A percentile compares a stretch with the other conserved stretches of the same genome.
These are phyloP conservation scores for Crepidodera aurea DNA, from an alignment of 2,888 invertebrate genomes.

Conservation along the genomic window DNA sequence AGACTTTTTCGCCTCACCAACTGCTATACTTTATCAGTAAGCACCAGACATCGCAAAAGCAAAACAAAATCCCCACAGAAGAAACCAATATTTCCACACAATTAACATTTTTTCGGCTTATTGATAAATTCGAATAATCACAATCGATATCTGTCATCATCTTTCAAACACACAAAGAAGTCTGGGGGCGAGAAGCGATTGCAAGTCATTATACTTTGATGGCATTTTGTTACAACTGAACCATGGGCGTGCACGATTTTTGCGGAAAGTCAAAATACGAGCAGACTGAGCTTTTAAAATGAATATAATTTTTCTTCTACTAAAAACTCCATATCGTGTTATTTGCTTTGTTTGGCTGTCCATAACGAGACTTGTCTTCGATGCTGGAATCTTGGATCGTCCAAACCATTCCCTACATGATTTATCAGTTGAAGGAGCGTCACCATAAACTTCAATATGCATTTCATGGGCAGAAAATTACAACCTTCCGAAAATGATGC, in stretches of 20 bases:
- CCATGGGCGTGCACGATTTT: neutral
- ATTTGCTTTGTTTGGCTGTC: too few relatives aligned
- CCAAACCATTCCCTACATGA: too few relatives aligned
- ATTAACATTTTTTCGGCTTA: slow-evolving; percentile 30
- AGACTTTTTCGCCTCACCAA: neutral
- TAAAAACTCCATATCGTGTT: too few relatives aligned
- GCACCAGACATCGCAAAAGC: slow-evolving; percentile 9
- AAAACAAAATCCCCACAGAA: slow-evolving; percentile 18
- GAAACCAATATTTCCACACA: slow-evolving; percentile 29
- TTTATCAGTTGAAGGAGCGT: too few relatives aligned
- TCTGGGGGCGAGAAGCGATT: slow-evolving; percentile 27
- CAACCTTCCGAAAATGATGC: too few relatives aligned
- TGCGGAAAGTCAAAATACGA: too few relatives aligned
- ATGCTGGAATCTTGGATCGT: too few relatives aligned
- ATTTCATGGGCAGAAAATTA: too few relatives aligned
- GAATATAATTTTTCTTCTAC: too few relatives aligned
- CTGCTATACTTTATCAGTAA: slow-evolving; percentile 3
- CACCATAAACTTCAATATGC: too few relatives aligned
- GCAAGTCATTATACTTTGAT: slow-evolving; percentile 34
- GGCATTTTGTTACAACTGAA: slow-evolving; percentile 27
- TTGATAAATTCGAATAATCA: slow-evolving; percentile 30
- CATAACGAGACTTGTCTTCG: too few relatives aligned
- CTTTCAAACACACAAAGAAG: slow-evolving; percentile 32
- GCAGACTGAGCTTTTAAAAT: too few relatives aligned
- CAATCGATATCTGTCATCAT: slow-evolving; percentile 37